Percentiles rank a stretch among this genome's conserved stretches.
phyloP scores from a whole-genome alignment of 2,888 invertebrate species.

The Polia nebulosa region DNA sequence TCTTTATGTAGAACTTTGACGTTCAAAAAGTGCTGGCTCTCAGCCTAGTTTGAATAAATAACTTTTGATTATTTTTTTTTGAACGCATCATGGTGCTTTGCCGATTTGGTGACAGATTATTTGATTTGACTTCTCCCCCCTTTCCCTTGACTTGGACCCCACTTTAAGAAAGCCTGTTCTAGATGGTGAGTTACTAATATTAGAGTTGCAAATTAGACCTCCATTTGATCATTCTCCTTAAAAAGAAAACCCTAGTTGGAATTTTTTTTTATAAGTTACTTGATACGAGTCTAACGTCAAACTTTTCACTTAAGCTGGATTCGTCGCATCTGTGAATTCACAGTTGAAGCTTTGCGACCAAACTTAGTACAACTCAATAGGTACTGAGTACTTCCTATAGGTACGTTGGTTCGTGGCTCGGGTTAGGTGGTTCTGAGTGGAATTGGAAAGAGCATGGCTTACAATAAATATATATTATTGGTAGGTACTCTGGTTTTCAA shows the following conservation, averaged over 20 bases:
- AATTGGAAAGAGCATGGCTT: constrained; percentile 9
- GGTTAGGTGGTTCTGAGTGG: constrained; percentile 5
- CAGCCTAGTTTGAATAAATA: too few species aligned
- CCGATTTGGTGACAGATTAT: too few species aligned
- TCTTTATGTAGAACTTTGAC: too few species aligned
- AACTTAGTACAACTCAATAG: constrained; percentile 69
- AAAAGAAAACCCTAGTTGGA: constrained; percentile 59
- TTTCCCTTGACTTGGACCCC: too few species aligned
- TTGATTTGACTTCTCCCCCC: too few species aligned
- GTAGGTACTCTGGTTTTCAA: background rate
- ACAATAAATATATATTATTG: background rate
- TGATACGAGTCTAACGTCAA: constrained; percentile 71
- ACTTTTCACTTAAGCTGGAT: constrained; percentile 85
- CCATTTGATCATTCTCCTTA: constrained; percentile 20
- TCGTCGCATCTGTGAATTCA: constrained; percentile 79
- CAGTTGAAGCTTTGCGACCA: constrained; percentile 78
- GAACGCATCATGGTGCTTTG: too few species aligned
- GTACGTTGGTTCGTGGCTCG: constrained; percentile 3
- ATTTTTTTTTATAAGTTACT: constrained; percentile 60
- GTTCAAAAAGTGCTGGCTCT: too few species aligned
- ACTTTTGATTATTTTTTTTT: too few species aligned
- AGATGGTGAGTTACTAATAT: background rate
- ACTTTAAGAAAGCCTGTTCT: too few species aligned
- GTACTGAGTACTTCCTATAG: constrained; percentile 26
- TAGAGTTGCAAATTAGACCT: background rate